These are phyloP conservation scores for Sphaeridia pumilis DNA, from an alignment of 2,888 invertebrate genomes.

Conservation along the genomic window DNA sequence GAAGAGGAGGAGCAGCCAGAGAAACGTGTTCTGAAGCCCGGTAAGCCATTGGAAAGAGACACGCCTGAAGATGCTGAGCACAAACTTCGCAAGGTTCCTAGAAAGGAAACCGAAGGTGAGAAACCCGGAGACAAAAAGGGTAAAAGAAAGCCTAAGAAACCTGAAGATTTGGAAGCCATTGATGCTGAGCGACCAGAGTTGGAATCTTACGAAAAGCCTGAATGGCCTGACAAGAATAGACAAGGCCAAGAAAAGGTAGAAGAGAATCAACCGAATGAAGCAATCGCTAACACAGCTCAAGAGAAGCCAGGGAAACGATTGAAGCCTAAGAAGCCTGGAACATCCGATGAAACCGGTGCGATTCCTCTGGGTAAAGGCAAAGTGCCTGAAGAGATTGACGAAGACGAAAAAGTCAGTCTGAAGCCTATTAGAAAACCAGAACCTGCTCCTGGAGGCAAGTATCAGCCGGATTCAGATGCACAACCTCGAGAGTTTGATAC, in stretches of 20 bases:
- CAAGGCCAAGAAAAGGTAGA: constrained; percentile 23
- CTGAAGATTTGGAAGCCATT: constrained; percentile 39
- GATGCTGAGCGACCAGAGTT: constrained; percentile 9
- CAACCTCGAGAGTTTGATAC: constrained; percentile 30
- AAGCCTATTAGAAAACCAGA: constrained; percentile 8
- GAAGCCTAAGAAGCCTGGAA: neutral
- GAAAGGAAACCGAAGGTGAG: constrained; percentile 35
- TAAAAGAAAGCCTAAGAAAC: constrained; percentile 38
- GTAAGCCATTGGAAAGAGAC: neutral
- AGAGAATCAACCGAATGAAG: constrained; percentile 14
- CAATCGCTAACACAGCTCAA: neutral
- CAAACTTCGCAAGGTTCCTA: neutral
- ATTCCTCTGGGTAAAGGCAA: constrained; percentile 14
- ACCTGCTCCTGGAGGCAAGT: neutral
- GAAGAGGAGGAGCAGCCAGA: neutral
- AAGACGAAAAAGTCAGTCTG: constrained; percentile 6
- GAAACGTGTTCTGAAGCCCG: neutral
- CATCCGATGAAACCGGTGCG: neutral
- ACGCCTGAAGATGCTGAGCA: neutral
- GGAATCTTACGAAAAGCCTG: constrained; percentile 9
- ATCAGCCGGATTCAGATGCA: neutral
- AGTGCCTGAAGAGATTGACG: constrained; percentile 5
- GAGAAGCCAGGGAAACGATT: neutral
- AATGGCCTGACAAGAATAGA: constrained; percentile 38
- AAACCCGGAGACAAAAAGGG: constrained; percentile 24